Base-by-base conservation (phyloP, 2,797 vertebrate genomes). In the Pangasius djambal region DNA sequence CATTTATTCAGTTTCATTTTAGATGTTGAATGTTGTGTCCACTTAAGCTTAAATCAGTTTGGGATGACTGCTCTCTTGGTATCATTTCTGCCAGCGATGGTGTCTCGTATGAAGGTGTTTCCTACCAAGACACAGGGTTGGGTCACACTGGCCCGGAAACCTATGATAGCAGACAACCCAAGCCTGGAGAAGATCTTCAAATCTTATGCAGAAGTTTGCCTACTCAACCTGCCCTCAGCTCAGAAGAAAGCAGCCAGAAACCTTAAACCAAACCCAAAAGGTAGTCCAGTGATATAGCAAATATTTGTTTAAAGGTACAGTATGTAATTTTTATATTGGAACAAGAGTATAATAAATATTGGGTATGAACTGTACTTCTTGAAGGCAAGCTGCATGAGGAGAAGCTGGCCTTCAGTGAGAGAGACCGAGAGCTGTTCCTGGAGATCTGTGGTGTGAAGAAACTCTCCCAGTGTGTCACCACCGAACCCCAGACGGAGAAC, bases 151-250 rank as follows among this genome's bases (percentile, higher is more conserved):
- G 92, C 92, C 20, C 92, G 82, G 52, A 94, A 92, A 72, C 96
- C 96, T 86, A 94, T 97, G 93, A 94, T 97, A 22, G 57, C 94
- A 15, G 96, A 97, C 91, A 93, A 44, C 90, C 94, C 92, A 86
- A 94, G 93, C 87, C 92, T 97, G 94, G 96, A 97, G 91, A 96
- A 96, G 90, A 91, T 96, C 91, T 97, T 97, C 59, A 96, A 94
- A 93, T 48, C 89, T 2, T 69, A 93, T 89, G 83, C 87, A 74
- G 83, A 94, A 75, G 90, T 96, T 44, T 96, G 94, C 88, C 93
- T 97, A 88, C 96, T 97, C 89, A 94, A 94, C 91, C 92, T 97
- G 86, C 96, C 96, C 0, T 88, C 94, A 5, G 90, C 96, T 40
- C 93, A 93, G 89, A 96, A 95, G 93, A 96, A 90, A 92, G 50